phyloP scores from a whole-genome alignment of 2,888 invertebrate genomes.

The Volucella inanis region DNA sequence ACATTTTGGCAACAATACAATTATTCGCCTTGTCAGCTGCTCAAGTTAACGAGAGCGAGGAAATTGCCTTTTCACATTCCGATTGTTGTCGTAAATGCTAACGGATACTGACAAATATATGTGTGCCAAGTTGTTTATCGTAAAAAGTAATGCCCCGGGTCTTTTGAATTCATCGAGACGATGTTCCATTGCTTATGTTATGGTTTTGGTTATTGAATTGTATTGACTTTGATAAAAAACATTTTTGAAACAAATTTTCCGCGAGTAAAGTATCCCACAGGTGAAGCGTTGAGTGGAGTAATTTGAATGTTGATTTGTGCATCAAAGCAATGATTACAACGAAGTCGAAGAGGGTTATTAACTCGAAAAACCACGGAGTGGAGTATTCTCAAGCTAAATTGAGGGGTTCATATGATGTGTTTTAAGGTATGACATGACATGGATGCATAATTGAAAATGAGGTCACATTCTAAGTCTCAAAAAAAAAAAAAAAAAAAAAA shows the following conservation, averaged over 20 bases:
- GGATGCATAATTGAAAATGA: too few species aligned
- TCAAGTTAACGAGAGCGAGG: slow-evolving; percentile 24
- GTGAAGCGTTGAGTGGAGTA: neutral
- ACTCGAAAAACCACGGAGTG: too few species aligned
- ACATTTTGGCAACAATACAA: slow-evolving; percentile 28
- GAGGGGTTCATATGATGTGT: too few species aligned
- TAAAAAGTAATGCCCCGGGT: slow-evolving; percentile 23
- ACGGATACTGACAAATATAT: slow-evolving; percentile 2
- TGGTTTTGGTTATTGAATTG: slow-evolving; percentile 7
- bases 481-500: too few species aligned
- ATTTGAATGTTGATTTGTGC: neutral
- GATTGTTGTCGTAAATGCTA: slow-evolving; percentile 13
- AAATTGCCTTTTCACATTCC: slow-evolving; percentile 19
- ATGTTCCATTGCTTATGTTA: slow-evolving; percentile 5
- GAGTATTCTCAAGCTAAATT: too few species aligned
- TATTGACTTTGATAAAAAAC: slow-evolving; percentile 11
- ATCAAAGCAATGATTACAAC: neutral
- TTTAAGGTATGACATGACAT: too few species aligned
- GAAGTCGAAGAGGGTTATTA: too few species aligned
- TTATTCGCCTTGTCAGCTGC: slow-evolving; percentile 43
- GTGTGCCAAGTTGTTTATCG: slow-evolving; percentile 14
- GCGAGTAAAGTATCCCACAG: neutral
- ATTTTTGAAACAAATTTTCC: neutral
- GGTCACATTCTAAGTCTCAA: too few species aligned
- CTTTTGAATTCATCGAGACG: slow-evolving; percentile 3